phyloP scores from a whole-genome alignment of 2,797 vertebrate genomes.

The Benthosema pterotum region DNA sequence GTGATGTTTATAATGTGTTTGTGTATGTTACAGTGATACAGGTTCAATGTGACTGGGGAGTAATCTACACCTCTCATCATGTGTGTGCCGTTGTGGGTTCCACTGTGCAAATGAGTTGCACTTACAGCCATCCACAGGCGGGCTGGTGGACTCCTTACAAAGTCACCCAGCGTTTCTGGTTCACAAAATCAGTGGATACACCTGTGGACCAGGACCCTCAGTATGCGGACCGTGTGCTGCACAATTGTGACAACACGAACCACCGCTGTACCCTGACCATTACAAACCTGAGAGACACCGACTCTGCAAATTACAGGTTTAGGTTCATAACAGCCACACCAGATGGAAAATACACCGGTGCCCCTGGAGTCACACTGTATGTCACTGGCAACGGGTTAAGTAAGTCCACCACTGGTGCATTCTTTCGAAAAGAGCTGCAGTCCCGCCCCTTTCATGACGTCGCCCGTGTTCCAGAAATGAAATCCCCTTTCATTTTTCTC shows the following conservation, averaged over 20 bases:
- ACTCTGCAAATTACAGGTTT: slow-evolving; percentile 41
- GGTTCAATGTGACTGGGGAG: not conserved
- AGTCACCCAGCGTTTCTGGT: no score
- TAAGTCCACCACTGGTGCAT: not conserved
- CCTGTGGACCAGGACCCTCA: not conserved
- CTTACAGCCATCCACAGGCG: not conserved
- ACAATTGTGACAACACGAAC: fast-evolving
- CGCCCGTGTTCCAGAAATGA: no score
- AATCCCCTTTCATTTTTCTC: no score
- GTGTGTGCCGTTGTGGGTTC: slow-evolving; percentile 38
- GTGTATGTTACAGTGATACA: slow-evolving; percentile 34
- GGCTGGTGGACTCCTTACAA: no score
- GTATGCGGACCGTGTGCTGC: slow-evolving; percentile 19
- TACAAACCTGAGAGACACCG: slow-evolving; percentile 27
- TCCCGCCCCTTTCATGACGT: no score
- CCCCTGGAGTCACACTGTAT: slow-evolving; percentile 18
- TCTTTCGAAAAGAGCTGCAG: no score
- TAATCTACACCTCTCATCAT: not conserved
- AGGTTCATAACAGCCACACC: slow-evolving; percentile 2
- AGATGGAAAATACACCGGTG: not conserved
- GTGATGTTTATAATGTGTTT: no score
- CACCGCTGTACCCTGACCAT: slow-evolving; percentile 11
- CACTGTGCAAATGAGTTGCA: slow-evolving; percentile 14
- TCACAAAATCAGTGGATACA: no score
- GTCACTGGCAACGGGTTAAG: slow-evolving; percentile 34